These are phyloP conservation scores for Drosophila suboccidentalis DNA, from an alignment of 2,888 invertebrate species.

Conservation along the genomic window DNA sequence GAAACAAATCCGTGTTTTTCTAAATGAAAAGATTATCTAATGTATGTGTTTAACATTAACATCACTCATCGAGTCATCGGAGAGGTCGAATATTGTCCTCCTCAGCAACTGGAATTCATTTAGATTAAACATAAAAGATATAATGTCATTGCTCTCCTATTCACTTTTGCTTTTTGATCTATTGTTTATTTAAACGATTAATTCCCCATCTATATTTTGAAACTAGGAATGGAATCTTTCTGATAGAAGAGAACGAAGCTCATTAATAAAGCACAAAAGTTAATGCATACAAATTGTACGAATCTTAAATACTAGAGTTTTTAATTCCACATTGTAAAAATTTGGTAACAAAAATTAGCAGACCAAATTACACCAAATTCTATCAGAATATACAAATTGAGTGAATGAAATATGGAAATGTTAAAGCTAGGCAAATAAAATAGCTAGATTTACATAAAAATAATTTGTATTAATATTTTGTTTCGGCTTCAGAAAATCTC, in stretches of 20 bases:
- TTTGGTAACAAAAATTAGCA: too few species aligned
- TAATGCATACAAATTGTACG: neutral
- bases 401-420: too few species aligned
- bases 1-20: slow-evolving; percentile 16
- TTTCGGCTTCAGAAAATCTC: too few species aligned
- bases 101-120: neutral
- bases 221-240: neutral
- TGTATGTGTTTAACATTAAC: neutral
- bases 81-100: slow-evolving; percentile 12
- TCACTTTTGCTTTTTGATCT: slow-evolving; percentile 7
- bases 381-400: too few species aligned
- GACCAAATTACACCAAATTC: too few species aligned
- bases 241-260: neutral
- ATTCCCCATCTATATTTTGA: neutral
- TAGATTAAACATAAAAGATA: slow-evolving; percentile 12
- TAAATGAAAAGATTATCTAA: slow-evolving; percentile 9
- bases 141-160: slow-evolving; percentile 11
- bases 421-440: too few species aligned
- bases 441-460: too few species aligned
- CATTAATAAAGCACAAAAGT: neutral
- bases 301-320: neutral
- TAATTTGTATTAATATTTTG: too few species aligned
- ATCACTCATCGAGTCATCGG: slow-evolving; percentile 1
- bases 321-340: too few species aligned
- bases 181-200: neutral